These are phyloP conservation scores for Pterostichus madidus DNA, from an alignment of 2,888 invertebrate genomes.

Conservation along the genomic window DNA sequence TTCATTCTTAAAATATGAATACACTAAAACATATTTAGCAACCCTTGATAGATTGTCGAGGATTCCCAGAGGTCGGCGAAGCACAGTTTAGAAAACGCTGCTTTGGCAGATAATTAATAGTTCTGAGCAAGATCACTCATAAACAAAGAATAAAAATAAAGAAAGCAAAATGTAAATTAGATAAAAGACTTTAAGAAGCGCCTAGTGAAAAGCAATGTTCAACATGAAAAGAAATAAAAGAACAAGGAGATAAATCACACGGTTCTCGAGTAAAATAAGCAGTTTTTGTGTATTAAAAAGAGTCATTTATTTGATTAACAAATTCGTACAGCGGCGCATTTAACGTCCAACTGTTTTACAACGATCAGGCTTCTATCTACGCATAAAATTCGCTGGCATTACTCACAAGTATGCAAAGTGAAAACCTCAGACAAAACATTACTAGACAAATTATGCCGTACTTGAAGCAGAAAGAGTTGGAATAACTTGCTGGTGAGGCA, in stretches of 20 bases:
- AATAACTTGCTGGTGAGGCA: too few species aligned
- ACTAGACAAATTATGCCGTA: too few species aligned
- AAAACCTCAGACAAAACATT: too few species aligned
- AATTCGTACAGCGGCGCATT: conserved; percentile 3
- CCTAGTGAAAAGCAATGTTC: conserved; percentile 11
- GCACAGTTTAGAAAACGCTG: too few species aligned
- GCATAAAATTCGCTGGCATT: conserved; percentile 48
- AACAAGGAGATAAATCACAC: conserved; percentile 18
- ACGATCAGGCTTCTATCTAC: conserved; percentile 17
- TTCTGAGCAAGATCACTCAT: background rate
- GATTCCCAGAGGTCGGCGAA: too few species aligned
- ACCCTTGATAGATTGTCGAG: background rate
- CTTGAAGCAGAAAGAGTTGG: too few species aligned
- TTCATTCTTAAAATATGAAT: too few species aligned
- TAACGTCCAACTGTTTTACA: conserved; percentile 41
- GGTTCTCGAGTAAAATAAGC: conserved; percentile 20
- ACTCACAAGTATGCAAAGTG: conserved; percentile 31
- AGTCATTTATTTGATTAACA: conserved; percentile 46
- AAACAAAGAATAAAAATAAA: background rate
- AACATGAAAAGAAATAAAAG: conserved; percentile 23
- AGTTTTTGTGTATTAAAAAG: conserved; percentile 40
- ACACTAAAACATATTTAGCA: too few species aligned
- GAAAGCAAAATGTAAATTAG: conserved; percentile 21
- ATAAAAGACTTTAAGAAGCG: conserved; percentile 5
- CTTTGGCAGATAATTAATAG: too few species aligned